Conservation (phyloP, 2,113 vertebrate species). For the Actinemys pallida region DNA sequence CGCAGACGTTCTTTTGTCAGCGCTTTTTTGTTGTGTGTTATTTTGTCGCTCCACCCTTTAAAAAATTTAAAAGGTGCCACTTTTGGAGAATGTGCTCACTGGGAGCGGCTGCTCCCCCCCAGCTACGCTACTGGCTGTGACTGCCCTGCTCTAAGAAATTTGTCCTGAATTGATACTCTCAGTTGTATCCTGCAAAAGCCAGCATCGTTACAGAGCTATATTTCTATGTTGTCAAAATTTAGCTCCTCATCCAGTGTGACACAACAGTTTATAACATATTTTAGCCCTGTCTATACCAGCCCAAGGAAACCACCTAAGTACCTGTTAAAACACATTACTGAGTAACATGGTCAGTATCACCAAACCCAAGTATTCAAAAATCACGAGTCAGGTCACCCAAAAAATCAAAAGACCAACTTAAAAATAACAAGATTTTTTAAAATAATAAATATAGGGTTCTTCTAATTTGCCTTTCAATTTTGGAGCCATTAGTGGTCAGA, state of each 20-base stretch:
- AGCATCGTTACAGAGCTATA: no score
- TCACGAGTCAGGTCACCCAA: background rate
- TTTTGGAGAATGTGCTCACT: no score
- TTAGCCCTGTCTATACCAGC: background rate
- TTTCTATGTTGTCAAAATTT: background rate
- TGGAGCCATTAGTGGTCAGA: background rate
- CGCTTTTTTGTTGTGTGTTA: no score
- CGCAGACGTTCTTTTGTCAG: no score
- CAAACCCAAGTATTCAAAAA: background rate
- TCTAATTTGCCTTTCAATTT: background rate
- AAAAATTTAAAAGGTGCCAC: no score
- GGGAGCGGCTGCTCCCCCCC: no score
- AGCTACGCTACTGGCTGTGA: no score
- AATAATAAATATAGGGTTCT: background rate
- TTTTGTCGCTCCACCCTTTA: no score
- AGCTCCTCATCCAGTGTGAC: background rate
- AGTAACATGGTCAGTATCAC: background rate
- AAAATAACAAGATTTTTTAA: background rate
- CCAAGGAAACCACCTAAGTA: background rate
- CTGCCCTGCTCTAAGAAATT: no score
- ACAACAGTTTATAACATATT: background rate
- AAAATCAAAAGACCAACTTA: background rate
- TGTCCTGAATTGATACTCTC: no score
- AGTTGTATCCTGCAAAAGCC: no score
- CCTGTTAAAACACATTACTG: background rate